phyloP scores from a whole-genome alignment of 2,888 invertebrate genomes.

The Calliphora vomitoria region DNA sequence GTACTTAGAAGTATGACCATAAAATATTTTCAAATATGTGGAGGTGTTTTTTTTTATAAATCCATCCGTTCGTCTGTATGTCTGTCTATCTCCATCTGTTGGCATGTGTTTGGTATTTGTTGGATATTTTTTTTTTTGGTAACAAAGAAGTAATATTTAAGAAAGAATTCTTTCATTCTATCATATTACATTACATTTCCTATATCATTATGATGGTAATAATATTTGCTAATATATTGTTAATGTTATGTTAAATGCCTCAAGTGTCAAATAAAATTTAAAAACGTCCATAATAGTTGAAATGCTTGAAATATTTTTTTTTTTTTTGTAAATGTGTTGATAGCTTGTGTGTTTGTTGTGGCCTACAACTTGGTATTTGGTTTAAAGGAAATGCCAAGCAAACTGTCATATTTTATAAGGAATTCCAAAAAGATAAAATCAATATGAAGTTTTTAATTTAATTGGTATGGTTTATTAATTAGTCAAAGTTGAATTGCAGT shows the following conservation, averaged over 20 bases:
- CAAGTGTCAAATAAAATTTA: constrained; percentile 73
- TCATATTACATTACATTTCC: constrained; percentile 61
- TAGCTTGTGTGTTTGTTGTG: constrained; percentile 20
- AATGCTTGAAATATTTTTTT: constrained; percentile 39
- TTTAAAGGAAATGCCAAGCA: constrained; percentile 21
- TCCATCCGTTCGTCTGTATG: not conserved
- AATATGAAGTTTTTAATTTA: not conserved
- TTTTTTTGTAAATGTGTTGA: constrained; percentile 43
- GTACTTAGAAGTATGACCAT: constrained; percentile 65
- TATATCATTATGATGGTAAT: constrained; percentile 71
- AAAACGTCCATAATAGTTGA: constrained; percentile 51
- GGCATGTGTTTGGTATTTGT: constrained; percentile 19
- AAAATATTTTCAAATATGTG: constrained; percentile 67
- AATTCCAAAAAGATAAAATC: not conserved
- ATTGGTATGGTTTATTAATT: not conserved
- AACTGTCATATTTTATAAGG: not conserved
- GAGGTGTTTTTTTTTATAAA: constrained; percentile 56
- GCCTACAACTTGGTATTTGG: not conserved
- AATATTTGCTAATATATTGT: constrained; percentile 74
- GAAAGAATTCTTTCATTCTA: constrained; percentile 37
- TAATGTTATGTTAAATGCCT: constrained; percentile 73
- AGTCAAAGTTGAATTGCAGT: not conserved
- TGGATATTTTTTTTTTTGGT: constrained; percentile 10
- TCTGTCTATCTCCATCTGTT: constrained; percentile 4
- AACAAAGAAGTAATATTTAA: constrained; percentile 33